Evolutionary conservation across 2,113 vertebrate species (phyloP).

Genomic region (Leptobrachium ailaonicum): DNA sequence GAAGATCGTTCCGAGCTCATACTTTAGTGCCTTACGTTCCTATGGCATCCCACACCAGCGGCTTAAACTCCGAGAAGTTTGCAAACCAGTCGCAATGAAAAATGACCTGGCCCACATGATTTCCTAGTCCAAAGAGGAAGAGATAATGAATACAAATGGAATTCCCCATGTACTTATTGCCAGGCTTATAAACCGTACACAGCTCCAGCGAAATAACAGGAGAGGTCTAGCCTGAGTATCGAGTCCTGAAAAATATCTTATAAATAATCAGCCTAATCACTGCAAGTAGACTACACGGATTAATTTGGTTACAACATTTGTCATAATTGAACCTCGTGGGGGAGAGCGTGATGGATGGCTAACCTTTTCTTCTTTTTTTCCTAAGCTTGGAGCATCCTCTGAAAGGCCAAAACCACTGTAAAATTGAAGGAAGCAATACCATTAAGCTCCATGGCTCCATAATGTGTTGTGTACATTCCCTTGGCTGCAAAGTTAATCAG

Average conservation of each 20-base stretch:
- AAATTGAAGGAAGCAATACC: conserved; percentile 44
- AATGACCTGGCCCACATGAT: conserved; percentile 26
- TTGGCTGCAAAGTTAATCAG: conserved; percentile 48
- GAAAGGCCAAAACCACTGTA: conserved; percentile 46
- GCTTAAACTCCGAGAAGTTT: conserved; percentile 4
- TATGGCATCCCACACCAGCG: too few relatives aligned
- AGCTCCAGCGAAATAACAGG: conserved; percentile 10
- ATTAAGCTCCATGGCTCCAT: conserved; percentile 45
- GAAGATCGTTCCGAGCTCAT: too few relatives aligned
- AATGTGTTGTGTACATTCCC: conserved; percentile 46
- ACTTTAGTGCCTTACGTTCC: too few relatives aligned
- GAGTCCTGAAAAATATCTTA: conserved; percentile 39
- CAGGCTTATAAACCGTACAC: conserved; percentile 26
- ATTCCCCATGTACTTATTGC: conserved; percentile 36
- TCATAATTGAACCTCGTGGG: conserved; percentile 41
- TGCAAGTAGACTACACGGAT: conserved; percentile 43
- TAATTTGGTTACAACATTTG: conserved; percentile 44
- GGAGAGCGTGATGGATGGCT: conserved; percentile 36
- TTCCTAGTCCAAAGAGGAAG: conserved; percentile 17
- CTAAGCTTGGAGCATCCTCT: conserved; percentile 31
- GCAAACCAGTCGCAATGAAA: conserved; percentile 6
- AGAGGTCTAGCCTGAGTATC: conserved; percentile 14
- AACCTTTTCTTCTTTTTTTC: conserved; percentile 39
- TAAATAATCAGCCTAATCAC: conserved; percentile 46
- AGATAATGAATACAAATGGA: conserved; percentile 48